Percentiles rank a stretch among this genome's conserved stretches.
Evolutionary conservation across 2,113 vertebrate species (phyloP).

Genomic region (Larimichthys crocea): DNA sequence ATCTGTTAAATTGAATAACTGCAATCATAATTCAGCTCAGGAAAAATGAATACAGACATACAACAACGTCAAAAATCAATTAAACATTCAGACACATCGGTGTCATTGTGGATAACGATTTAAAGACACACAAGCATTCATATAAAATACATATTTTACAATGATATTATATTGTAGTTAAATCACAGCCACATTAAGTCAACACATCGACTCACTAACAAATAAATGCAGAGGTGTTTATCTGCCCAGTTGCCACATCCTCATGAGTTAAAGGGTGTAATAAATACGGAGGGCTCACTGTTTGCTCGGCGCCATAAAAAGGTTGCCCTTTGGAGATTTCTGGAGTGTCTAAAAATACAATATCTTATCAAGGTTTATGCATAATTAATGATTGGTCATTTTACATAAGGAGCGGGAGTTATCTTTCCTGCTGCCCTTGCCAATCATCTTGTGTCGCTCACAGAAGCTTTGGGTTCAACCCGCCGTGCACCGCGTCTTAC

Average conservation of each 20-base stretch:
- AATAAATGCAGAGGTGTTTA: constrained; percentile 18
- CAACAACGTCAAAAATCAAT: no score
- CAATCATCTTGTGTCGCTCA: constrained; percentile 60
- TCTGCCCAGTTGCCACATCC: background rate
- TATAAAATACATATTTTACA: background rate
- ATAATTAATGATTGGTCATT: constrained; percentile 76
- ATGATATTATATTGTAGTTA: background rate
- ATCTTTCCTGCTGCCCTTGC: constrained; percentile 64
- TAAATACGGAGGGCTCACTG: constrained; percentile 25
- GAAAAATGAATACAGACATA: background rate
- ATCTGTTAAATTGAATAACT: background rate
- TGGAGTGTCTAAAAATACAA: constrained; percentile 68
- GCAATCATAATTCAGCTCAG: background rate
- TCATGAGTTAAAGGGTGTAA: constrained; percentile 2
- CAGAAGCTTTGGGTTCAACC: constrained; percentile 9
- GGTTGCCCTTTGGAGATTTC: constrained; percentile 45
- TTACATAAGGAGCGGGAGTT: constrained; percentile 64
- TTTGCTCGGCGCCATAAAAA: constrained; percentile 48
- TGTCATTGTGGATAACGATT: background rate
- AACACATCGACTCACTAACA: background rate
- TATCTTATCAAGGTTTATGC: constrained; percentile 68
- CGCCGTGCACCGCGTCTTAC: background rate
- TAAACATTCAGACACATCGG: background rate
- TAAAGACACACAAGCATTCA: background rate
- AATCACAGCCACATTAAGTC: constrained; percentile 27